phyloP scores from a whole-genome alignment of 2,888 invertebrate genomes.

The Lepidocyrtoides sp. region DNA sequence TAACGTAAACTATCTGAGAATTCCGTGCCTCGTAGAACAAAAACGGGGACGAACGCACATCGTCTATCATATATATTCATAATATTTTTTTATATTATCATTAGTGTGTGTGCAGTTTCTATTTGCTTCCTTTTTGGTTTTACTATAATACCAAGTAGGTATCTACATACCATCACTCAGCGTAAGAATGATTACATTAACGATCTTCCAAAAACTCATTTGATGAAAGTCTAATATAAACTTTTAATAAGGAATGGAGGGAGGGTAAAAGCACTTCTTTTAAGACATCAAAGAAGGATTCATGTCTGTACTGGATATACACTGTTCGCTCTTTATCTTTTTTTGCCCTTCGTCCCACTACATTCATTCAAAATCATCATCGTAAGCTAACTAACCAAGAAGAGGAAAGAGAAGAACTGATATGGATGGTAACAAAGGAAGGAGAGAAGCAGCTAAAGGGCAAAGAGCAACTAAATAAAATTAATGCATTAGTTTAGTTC shows the following conservation, averaged over 20 bases:
- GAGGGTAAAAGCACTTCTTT: slow-evolving; percentile 16
- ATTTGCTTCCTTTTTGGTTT: too few species aligned
- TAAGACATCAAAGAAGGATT: slow-evolving; percentile 57
- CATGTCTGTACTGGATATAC: not conserved
- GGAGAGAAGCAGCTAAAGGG: slow-evolving; percentile 49
- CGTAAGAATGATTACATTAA: slow-evolving; percentile 37
- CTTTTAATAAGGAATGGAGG: slow-evolving; percentile 35
- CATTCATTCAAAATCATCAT: not conserved
- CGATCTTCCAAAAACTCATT: slow-evolving; percentile 19
- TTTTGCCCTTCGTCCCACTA: not conserved
- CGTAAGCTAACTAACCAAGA: slow-evolving; percentile 49
- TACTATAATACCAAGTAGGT: too few species aligned
- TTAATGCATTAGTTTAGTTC: slow-evolving; percentile 64
- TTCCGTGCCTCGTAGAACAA: too few species aligned
- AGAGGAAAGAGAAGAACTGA: not conserved
- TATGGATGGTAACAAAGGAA: slow-evolving; percentile 12
- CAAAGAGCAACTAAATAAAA: slow-evolving; percentile 59
- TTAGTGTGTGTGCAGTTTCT: too few species aligned
- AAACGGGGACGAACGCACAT: too few species aligned
- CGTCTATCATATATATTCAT: too few species aligned
- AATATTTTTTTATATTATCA: too few species aligned
- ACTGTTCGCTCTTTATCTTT: not conserved
- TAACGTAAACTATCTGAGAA: too few species aligned
- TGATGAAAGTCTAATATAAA: slow-evolving; percentile 35
- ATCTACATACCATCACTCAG: not conserved